Conservation (phyloP, 2,888 invertebrate species). For the Lepidocyrtoides sp. region DNA sequence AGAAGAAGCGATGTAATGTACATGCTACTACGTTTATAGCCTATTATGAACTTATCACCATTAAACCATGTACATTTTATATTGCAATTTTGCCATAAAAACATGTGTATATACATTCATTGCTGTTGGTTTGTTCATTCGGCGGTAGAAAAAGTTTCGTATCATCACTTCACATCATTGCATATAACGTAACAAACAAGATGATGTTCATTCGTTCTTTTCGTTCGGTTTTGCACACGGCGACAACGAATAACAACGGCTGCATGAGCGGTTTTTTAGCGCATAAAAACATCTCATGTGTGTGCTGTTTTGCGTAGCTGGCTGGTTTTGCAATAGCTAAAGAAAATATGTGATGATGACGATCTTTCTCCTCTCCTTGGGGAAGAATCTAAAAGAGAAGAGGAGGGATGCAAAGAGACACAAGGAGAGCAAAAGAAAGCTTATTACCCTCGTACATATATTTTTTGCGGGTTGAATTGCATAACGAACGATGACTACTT, state of each 20-base stretch:
- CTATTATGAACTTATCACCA: not conserved
- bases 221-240: constrained; percentile 37
- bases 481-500: constrained; percentile 26
- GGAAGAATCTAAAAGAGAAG: constrained; percentile 10
- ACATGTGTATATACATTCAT: not conserved
- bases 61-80: not conserved
- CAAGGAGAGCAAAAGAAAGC: not conserved
- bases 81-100: constrained; percentile 31
- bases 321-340: constrained; percentile 35
- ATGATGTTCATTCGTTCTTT: not conserved
- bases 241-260: constrained; percentile 11
- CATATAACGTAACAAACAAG: constrained; percentile 1
- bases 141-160: not conserved
- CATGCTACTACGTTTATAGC: constrained; percentile 2
- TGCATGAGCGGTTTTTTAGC: constrained; percentile 48
- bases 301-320: not conserved
- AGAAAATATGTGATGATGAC: constrained; percentile 5
- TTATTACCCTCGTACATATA: not conserved
- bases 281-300: constrained; percentile 8
- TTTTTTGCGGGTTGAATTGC: constrained; percentile 32
- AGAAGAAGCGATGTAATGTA: not conserved
- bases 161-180: constrained; percentile 12
- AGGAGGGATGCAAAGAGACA: not conserved
- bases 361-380: not conserved
- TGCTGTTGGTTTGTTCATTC: not conserved